phyloP scores from a whole-genome alignment of 2,797 vertebrate genomes.

The Diplodus sargus region DNA sequence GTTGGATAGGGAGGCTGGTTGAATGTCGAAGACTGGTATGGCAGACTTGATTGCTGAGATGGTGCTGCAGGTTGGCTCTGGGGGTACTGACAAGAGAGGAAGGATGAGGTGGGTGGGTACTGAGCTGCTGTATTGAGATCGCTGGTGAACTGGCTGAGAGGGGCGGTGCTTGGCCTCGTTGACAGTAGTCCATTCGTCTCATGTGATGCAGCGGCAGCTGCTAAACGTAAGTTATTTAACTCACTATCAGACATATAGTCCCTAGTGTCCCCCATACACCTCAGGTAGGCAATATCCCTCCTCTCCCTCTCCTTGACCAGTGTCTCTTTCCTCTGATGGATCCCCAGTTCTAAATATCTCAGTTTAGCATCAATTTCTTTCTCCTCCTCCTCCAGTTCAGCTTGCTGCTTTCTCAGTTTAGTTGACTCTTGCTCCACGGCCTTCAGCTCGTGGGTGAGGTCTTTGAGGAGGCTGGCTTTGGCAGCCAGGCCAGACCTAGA shows the following conservation, averaged over 20 bases:
- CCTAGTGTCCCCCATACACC: slow-evolving; percentile 91
- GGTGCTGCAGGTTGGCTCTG: slow-evolving; percentile 83
- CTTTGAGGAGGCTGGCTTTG: slow-evolving; percentile 96
- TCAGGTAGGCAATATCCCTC: slow-evolving; percentile 93
- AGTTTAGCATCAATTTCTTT: slow-evolving; percentile 99
- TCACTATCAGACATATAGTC: slow-evolving; percentile 99
- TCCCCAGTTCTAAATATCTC: slow-evolving; percentile 96
- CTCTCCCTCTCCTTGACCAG: slow-evolving; percentile 94
- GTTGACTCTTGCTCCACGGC: slow-evolving; percentile 98
- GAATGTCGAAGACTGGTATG: slow-evolving; percentile 83
- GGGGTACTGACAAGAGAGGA: slow-evolving; percentile 89
- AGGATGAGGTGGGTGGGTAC: slow-evolving; percentile 88
- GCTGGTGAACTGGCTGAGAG: slow-evolving; percentile 88
- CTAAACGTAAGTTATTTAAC: slow-evolving; percentile 93
- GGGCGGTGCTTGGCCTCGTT: slow-evolving; percentile 85
- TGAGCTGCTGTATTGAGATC: slow-evolving; percentile 87
- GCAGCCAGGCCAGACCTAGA: slow-evolving; percentile 89
- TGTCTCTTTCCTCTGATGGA: slow-evolving; percentile 97
- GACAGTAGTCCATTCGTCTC: slow-evolving; percentile 85
- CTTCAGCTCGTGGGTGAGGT: slow-evolving; percentile 96
- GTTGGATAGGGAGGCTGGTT: slow-evolving; percentile 88
- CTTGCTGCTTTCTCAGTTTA: slow-evolving; percentile 98
- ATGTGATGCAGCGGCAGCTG: slow-evolving; percentile 86
- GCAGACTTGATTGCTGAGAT: slow-evolving; percentile 77
- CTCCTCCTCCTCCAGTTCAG: slow-evolving; percentile 98